Conservation (phyloP, 2,888 invertebrate genomes). For the Bimastos eiseni region DNA sequence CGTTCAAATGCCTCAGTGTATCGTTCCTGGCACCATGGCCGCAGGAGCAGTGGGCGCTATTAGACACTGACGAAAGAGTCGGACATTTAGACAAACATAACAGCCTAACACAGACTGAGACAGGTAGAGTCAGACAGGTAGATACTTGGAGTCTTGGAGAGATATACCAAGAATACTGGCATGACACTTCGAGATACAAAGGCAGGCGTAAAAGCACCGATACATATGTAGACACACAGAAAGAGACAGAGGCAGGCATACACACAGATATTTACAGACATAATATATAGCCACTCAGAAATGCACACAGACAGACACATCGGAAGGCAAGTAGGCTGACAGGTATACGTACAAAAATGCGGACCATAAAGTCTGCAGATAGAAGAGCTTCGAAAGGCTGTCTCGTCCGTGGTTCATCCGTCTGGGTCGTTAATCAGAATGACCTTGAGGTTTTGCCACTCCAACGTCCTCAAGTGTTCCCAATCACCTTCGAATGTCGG, state of each 20-base stretch:
- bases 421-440: neutral
- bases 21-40: neutral
- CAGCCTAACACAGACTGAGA: too few relatives aligned
- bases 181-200: too few relatives aligned
- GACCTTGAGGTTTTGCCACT: neutral
- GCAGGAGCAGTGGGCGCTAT: neutral
- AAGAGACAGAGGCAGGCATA: too few relatives aligned
- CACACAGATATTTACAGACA: too few relatives aligned
- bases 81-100: too few relatives aligned
- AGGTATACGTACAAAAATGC: neutral
- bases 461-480: neutral
- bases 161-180: too few relatives aligned
- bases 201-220: too few relatives aligned
- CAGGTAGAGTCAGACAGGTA: neutral
- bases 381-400: too few relatives aligned
- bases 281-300: neutral
- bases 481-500: neutral
- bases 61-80: too few relatives aligned
- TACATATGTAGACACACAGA: too few relatives aligned
- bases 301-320: neutral
- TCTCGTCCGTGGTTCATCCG: neutral
- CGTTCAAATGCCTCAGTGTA: neutral
- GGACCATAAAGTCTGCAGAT: neutral
- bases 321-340: neutral
- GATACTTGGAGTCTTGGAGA: too few relatives aligned